phyloP scores from a whole-genome alignment of 2,113 vertebrate species.

The Galbula dea region DNA sequence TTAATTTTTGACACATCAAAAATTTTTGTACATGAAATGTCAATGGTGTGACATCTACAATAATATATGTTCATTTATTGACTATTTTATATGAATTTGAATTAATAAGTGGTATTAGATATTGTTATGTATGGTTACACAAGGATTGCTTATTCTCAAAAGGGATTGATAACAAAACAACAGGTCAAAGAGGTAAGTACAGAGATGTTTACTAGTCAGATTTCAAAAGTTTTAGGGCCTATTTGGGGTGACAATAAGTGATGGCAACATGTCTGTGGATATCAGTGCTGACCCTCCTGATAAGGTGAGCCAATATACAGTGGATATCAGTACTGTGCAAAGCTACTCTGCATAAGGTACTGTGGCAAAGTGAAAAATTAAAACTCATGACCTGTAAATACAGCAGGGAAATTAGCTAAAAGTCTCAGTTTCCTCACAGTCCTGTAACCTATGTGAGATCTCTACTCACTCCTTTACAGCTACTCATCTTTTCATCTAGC shows the following conservation, averaged over 20 bases:
- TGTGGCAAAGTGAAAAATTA: not conserved
- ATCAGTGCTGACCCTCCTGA: not conserved
- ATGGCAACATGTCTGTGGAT: not conserved
- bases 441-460: not conserved
- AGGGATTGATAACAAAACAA: not conserved
- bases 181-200: not conserved
- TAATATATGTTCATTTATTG: not conserved
- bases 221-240: not conserved
- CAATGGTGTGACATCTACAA: not conserved
- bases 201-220: not conserved
- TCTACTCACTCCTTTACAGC: not conserved
- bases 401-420: not conserved
- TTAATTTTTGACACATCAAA: not conserved
- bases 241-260: not conserved
- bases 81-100: not conserved
- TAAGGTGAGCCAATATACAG: not conserved
- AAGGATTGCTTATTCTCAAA: not conserved
- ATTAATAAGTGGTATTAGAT: not conserved
- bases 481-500: not conserved
- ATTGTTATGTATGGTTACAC: not conserved
- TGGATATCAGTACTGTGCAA: too few species aligned
- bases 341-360: not conserved
- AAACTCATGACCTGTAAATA: not conserved
- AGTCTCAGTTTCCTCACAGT: not conserved
- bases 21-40: not conserved